Percentiles rank a stretch among this genome's conserved stretches.
Evolutionary conservation across 2,113 vertebrate species (phyloP).

Genomic region (Tyrannus savana): DNA sequence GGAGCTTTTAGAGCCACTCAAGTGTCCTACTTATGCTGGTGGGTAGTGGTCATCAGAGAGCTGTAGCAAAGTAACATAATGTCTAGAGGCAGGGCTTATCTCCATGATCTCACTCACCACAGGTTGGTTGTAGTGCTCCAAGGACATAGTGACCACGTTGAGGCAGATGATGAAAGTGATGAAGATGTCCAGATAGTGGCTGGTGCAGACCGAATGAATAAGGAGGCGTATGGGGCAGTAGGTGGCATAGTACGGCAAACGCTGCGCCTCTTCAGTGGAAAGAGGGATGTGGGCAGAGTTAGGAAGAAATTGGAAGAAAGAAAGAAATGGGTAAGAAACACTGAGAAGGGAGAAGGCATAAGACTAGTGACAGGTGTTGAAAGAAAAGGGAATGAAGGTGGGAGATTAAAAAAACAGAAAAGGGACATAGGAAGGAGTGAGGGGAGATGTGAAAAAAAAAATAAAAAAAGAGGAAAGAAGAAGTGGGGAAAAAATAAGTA

Average conservation of each 20-base stretch:
- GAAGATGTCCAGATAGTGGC: conserved; percentile 98
- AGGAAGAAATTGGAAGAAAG: background rate
- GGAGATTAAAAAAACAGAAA: background rate
- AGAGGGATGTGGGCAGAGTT: conserved; percentile 7
- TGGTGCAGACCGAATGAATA: conserved; percentile 97
- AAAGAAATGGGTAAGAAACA: conserved; percentile 8
- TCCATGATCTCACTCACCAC: conserved; percentile 79
- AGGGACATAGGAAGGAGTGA: background rate
- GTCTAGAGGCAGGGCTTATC: background rate
- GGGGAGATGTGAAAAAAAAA: background rate
- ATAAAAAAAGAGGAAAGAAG: background rate
- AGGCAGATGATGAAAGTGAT: conserved; percentile 99
- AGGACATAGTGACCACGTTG: conserved; percentile 98
- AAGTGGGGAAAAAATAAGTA: background rate
- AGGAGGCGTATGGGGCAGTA: conserved; percentile 90
- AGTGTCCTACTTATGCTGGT: background rate
- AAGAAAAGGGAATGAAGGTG: background rate
- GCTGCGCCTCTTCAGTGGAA: conserved; percentile 86
- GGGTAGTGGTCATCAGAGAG: background rate
- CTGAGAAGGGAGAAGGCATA: background rate
- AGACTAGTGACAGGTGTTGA: background rate
- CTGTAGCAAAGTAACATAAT: background rate
- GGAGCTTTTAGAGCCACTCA: background rate
- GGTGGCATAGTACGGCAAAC: conserved; percentile 91
- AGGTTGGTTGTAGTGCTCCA: conserved; percentile 97